These are phyloP conservation scores for Diachasma alloeum DNA, from an alignment of 1,140 invertebrate species.

Conservation along the genomic window DNA sequence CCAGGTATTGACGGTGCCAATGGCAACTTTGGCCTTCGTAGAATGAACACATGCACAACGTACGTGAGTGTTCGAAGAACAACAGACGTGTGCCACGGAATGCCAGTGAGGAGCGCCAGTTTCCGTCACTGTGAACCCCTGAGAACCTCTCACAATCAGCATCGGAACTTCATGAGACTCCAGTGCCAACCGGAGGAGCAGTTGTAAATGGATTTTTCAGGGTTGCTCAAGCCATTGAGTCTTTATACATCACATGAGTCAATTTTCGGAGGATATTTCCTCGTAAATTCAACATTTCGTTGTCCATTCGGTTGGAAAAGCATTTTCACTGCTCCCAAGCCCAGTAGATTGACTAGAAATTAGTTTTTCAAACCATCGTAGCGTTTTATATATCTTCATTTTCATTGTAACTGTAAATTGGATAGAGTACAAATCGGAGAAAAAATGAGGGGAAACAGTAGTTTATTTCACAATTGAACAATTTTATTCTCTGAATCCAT, in stretches of 20 bases:
- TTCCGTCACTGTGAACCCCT: conserved; percentile 38
- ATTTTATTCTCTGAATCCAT: not conserved
- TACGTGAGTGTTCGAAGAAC: conserved; percentile 64
- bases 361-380: no score
- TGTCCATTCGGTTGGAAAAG: no score
- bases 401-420: no score
- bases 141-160: conserved; percentile 13
- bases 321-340: no score
- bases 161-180: conserved; percentile 36
- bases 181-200: conserved; percentile 44
- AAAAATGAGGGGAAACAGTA: no score
- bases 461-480: not conserved
- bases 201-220: conserved; percentile 30
- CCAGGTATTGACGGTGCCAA: conserved; percentile 57
- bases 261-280: no score
- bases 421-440: no score
- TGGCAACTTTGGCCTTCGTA: conserved; percentile 61
- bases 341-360: no score
- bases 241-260: no score
- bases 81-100: conserved; percentile 39
- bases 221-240: no score
- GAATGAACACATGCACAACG: conserved; percentile 72
- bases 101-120: conserved; percentile 41
- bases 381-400: no score
- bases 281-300: no score